Evolutionary conservation across 2,888 invertebrate species (phyloP).

Genomic region (Polydrusus pterygomalis): DNA sequence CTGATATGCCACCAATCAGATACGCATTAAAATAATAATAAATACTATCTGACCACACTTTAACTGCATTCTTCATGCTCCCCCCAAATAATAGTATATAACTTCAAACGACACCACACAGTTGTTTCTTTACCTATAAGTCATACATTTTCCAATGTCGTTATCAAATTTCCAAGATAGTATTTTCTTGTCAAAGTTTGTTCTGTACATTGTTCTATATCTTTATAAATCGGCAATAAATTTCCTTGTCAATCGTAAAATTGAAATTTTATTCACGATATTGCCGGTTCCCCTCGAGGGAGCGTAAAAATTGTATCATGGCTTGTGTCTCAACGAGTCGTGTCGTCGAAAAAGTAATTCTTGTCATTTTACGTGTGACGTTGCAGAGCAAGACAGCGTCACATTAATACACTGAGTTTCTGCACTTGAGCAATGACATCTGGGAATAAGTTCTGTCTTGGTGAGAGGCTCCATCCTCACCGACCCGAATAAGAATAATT

Average conservation of each 20-base stretch:
- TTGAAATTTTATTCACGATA: slow-evolving; percentile 8
- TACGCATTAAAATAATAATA: too few relatives aligned
- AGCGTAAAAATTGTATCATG: slow-evolving; percentile 15
- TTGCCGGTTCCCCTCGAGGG: background rate
- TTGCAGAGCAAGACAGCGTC: background rate
- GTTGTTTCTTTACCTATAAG: too few relatives aligned
- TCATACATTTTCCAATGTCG: too few relatives aligned
- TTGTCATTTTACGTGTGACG: slow-evolving; percentile 6
- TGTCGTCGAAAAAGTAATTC: slow-evolving; percentile 15
- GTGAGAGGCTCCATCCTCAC: background rate
- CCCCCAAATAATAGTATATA: too few relatives aligned
- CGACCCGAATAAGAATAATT: slow-evolving; percentile 17
- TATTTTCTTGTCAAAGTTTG: too few relatives aligned
- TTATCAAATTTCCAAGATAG: too few relatives aligned
- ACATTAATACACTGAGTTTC: slow-evolving; percentile 15
- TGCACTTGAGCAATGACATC: slow-evolving; percentile 24
- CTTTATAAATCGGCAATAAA: too few relatives aligned
- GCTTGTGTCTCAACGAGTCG: background rate
- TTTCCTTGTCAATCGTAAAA: slow-evolving; percentile 13
- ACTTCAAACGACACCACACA: too few relatives aligned
- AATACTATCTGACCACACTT: too few relatives aligned
- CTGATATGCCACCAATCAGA: too few relatives aligned
- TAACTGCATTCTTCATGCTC: too few relatives aligned
- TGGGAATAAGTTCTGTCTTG: slow-evolving; percentile 29
- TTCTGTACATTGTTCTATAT: too few relatives aligned